phyloP scores from a whole-genome alignment of 1,140 invertebrate species.

The Drosophila bocki region DNA sequence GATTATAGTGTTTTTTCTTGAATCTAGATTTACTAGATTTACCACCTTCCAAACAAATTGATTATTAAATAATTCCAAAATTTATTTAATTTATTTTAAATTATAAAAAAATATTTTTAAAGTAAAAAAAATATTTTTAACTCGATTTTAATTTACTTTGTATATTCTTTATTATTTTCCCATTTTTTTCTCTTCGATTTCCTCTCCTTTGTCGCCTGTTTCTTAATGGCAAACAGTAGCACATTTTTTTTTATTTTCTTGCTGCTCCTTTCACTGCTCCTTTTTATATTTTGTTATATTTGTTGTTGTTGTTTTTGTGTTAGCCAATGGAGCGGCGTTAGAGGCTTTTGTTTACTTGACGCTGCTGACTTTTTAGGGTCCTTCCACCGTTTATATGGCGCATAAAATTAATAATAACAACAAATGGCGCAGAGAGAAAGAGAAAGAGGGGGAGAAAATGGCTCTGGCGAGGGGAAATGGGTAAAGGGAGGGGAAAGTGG shows the following conservation, averaged over 20 bases:
- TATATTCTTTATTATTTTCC: neutral
- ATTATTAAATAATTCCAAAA: no score
- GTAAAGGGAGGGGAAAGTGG: neutral
- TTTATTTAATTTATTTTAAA: neutral
- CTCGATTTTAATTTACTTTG: neutral
- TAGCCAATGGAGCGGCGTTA: slow-evolving; percentile 29
- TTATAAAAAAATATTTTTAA: no score
- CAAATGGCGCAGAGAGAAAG: slow-evolving; percentile 23
- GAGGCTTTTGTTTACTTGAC: slow-evolving; percentile 65
- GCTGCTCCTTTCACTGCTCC: slow-evolving; percentile 3
- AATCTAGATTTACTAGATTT: no score
- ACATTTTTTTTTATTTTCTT: neutral
- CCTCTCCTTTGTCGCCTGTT: slow-evolving; percentile 26
- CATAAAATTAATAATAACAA: slow-evolving; percentile 71
- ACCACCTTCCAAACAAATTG: no score
- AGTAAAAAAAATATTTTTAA: no score
- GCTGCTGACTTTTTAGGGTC: slow-evolving; percentile 66
- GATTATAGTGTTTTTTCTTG: no score
- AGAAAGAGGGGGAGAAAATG: neutral
- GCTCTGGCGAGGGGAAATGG: neutral
- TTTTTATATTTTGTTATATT: slow-evolving; percentile 3
- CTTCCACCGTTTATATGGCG: slow-evolving; percentile 64
- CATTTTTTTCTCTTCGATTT: neutral
- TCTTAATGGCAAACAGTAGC: slow-evolving; percentile 26
- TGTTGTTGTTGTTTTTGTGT: slow-evolving; percentile 22